phyloP scores from a whole-genome alignment of 1,140 invertebrate species.

The Paralvinella palmiformis region DNA sequence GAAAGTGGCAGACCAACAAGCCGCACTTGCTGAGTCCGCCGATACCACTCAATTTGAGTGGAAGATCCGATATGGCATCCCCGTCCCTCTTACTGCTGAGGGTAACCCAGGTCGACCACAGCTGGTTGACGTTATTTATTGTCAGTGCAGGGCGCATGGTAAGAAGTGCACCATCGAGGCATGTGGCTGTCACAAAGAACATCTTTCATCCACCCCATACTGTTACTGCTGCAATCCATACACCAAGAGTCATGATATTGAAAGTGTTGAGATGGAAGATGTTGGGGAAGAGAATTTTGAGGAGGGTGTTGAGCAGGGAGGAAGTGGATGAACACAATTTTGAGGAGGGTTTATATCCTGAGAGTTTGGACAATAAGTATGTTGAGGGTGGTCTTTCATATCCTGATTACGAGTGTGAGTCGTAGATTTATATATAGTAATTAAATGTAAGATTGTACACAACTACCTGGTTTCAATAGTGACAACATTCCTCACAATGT shows the following conservation, averaged over 20 bases:
- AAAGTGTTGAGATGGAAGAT: not conserved
- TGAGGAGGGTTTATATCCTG: not conserved
- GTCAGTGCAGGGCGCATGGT: not conserved
- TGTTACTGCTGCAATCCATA: constrained; percentile 8
- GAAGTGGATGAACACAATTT: not conserved
- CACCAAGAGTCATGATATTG: not conserved
- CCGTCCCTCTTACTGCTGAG: not conserved
- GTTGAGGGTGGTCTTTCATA: not conserved
- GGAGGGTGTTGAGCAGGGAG: not conserved
- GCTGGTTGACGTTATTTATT: constrained; percentile 5
- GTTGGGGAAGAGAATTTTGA: not conserved
- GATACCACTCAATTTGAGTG: constrained; percentile 5
- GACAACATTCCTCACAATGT: no score
- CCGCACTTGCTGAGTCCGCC: not conserved
- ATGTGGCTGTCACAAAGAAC: constrained; percentile 6
- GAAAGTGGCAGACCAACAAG: not conserved
- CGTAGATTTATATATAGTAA: not conserved
- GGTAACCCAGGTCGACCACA: not conserved
- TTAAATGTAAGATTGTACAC: no score
- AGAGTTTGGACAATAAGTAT: not conserved
- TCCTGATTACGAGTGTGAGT: not conserved
- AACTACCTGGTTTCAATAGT: no score
- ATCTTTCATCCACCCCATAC: constrained; percentile 3
- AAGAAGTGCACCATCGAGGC: not conserved
- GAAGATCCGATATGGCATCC: constrained; percentile 5